Evolutionary conservation across 2,888 invertebrate genomes (phyloP), one percentile per base, ranked within the genome.

Genomic region (Lithophane semibrunnea): DNA sequence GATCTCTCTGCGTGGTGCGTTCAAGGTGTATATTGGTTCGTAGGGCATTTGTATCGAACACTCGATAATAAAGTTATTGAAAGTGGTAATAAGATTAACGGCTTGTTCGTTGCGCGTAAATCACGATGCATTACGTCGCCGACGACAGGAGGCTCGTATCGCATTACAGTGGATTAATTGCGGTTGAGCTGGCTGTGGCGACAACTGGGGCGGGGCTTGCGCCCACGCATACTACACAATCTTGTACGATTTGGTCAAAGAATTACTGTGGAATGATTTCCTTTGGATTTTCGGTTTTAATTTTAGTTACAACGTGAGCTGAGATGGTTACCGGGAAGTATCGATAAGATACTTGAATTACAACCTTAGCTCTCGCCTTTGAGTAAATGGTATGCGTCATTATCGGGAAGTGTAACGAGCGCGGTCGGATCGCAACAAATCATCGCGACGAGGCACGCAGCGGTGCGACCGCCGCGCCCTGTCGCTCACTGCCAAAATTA

Each of bases 11-110:
- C 85, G 91, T 86, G 85, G 89, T 90, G 83, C 78, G 83, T 90
- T 73, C 86, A 95, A 94, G 93, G 94, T 94, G 86, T 91, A 94
- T 91, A 94, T 93, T 96, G 86, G 93, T 90, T 82, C 92, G 94
- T 89, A 86, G 86, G 86, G 89, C 87, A 87, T 89, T 88, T 84
- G 89, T 90, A 89, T 92, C 88, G 88, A 90, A 92, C 90, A 91
- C 90, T 92, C 91, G 93, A 94, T 96, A 94, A 96, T 96, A 94
- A 96, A 96, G 95, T 96, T 96, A 96, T 96, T 95, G 95, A 95
- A 96, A 96, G 96, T 95, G 96, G 95, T 96, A 96, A 96, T 96
- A 96, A 96, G 96, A 96, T 96, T 95, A 96, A 96, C 95, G 94
- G 93, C 94, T 93, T 91, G 94, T 94, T 94, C 93, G 93, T 92